Evolutionary conservation across 2,888 invertebrate genomes (phyloP).

Genomic region (Cylloceria caligata): DNA sequence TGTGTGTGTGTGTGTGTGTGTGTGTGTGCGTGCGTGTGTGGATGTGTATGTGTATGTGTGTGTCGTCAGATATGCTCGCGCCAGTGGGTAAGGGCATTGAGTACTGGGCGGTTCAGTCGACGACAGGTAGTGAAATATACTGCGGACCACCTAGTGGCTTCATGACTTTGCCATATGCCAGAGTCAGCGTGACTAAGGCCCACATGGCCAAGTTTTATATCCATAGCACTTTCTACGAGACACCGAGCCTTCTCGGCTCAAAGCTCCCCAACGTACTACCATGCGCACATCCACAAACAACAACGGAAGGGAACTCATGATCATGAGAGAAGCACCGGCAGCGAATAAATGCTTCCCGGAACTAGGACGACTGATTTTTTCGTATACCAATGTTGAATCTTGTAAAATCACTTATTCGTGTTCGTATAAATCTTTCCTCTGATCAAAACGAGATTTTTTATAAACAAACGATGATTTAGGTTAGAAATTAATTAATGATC

Average conservation of each 20-base stretch:
- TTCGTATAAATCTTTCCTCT: background rate
- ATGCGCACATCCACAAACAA: conserved; percentile 44
- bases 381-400: background rate
- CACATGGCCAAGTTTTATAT: conserved; percentile 78
- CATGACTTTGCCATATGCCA: conserved; percentile 84
- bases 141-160: conserved; percentile 84
- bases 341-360: conserved; percentile 12
- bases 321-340: conserved; percentile 27
- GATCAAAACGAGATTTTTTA: too few relatives aligned
- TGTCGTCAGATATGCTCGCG: conserved; percentile 45
- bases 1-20: too few relatives aligned
- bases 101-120: conserved; percentile 74
- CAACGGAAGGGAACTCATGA: conserved; percentile 51
- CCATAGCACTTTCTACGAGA: conserved; percentile 36
- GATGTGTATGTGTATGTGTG: too few relatives aligned
- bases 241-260: conserved; percentile 35
- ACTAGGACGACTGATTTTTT: conserved; percentile 42
- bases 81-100: conserved; percentile 47
- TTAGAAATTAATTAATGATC: too few relatives aligned
- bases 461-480: too few relatives aligned
- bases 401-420: conserved; percentile 8
- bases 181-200: conserved; percentile 81
- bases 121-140: conserved; percentile 84
- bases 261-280: conserved; percentile 7
- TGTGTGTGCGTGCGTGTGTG: too few relatives aligned